phyloP scores from a whole-genome alignment of 1,140 invertebrate genomes.

The Vanessa tameamea region DNA sequence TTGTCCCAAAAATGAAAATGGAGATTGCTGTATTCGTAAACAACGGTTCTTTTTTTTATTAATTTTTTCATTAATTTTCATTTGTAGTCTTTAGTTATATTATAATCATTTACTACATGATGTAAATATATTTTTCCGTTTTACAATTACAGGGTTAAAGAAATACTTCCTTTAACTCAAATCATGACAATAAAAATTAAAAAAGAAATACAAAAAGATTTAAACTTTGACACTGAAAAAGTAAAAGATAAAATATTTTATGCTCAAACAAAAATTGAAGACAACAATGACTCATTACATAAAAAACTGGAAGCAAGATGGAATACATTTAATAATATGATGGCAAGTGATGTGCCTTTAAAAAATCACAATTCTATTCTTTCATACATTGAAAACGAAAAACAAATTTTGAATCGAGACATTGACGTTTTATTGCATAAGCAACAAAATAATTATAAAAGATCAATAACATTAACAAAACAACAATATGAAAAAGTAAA shows the following conservation, averaged over 20 bases:
- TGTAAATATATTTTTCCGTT: neutral
- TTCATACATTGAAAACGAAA: neutral
- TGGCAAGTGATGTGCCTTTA: neutral
- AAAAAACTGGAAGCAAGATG: slow-evolving; percentile 10
- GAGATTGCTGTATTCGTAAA: slow-evolving; percentile 12
- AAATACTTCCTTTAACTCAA: slow-evolving; percentile 1
- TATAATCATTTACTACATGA: neutral
- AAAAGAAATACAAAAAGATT: neutral
- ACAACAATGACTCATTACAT: neutral
- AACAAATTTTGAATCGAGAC: slow-evolving; percentile 48
- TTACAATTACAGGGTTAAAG: slow-evolving; percentile 28
- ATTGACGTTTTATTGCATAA: slow-evolving; percentile 58
- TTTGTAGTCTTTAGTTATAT: neutral
- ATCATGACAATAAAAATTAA: neutral
- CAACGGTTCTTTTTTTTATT: slow-evolving; percentile 31
- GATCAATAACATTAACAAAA: slow-evolving; percentile 54
- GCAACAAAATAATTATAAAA: slow-evolving; percentile 51
- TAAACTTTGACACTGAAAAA: neutral
- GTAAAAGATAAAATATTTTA: neutral
- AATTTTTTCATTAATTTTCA: slow-evolving; percentile 14
- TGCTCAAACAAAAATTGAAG: neutral
- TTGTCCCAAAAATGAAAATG: slow-evolving; percentile 4
- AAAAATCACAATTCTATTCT: neutral
- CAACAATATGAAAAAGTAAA: slow-evolving; percentile 68
- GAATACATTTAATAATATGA: neutral